Evolutionary conservation across 2,888 invertebrate genomes (phyloP), one percentile per base, ranked within the genome.

Genomic region (Lasioglossum morio): DNA sequence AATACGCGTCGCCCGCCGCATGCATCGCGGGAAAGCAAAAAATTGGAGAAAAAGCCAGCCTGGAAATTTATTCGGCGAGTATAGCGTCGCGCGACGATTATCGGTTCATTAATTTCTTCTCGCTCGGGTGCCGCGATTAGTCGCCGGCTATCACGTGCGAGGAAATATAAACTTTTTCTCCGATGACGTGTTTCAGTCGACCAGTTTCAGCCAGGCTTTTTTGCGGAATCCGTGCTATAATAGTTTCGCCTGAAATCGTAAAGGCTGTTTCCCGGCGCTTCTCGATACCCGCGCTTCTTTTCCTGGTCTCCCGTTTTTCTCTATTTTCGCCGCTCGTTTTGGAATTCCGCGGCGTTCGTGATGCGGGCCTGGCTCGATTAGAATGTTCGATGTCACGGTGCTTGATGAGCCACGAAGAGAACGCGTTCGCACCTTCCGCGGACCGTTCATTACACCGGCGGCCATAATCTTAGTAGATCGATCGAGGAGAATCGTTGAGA

Each of bases 81-180:
- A 43, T n/a, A 46, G 43, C 60, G 78, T 81, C 77, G 74, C 27
- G 37, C 74, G 79, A 73, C 77, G 76, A 82, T 89, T 90, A 86
- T 86, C 78, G 81, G 81, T 77, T 80, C 88, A 86, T 89, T 86
- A 90, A 80, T 84, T 84, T 84, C 85, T 85, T 84, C 84, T 85
- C 72, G 74, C 60, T 53, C 46, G 12, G n/a, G n/a, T n/a, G 48
- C 30, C 73, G 7, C 34, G 84, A 84, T 84, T 78, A 84, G 73
- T 48, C 72, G 34, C 69, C 40, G 57, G 53, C 72, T 69, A 77
- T 85, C 80, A 74, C 80, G 81, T 63, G 77, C 85, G 74, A 85
- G 77, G 79, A 80, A 79, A 84, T 72, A 72, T 76, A 46, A 75
- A 72, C 30, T 79, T 85, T 76, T 85, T 84, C 23, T 5, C 7